A percentile compares a stretch with the other conserved stretches of the same genome.
phyloP scores from a whole-genome alignment of 2,113 vertebrate genomes.

The Nesospiza acunhae region DNA sequence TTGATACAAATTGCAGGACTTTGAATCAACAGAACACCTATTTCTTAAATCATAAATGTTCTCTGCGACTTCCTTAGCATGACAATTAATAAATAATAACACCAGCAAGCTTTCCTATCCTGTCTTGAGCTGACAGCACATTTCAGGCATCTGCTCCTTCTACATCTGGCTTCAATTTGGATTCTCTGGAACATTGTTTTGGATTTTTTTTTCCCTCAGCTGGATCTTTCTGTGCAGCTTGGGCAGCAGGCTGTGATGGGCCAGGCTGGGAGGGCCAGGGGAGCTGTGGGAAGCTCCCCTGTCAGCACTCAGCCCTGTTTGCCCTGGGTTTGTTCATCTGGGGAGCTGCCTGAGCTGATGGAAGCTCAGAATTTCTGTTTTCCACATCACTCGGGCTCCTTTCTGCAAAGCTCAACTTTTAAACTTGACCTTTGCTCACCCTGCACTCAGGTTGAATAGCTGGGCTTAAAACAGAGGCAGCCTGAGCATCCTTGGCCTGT shows the following conservation, averaged over 20 bases:
- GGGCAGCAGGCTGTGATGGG: constrained; percentile 57
- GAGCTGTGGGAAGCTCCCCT: constrained; percentile 83
- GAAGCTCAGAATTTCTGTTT: not conserved
- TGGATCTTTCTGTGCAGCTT: constrained; percentile 69
- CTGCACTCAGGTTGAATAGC: not conserved
- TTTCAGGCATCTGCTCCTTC: constrained; percentile 41
- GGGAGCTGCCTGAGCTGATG: not conserved
- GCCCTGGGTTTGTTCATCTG: not conserved
- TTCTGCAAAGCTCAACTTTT: not conserved
- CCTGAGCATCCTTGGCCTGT: not conserved
- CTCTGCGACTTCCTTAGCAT: not conserved
- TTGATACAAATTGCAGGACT: not conserved
- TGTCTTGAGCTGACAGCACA: constrained; percentile 11
- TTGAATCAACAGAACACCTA: not conserved
- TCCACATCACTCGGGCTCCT: not conserved
- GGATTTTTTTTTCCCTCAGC: constrained; percentile 8
- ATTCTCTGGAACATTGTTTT: constrained; percentile 48
- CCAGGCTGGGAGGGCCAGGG: constrained; percentile 39
- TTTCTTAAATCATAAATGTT: constrained; percentile 22
- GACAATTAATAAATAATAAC: constrained; percentile 14
- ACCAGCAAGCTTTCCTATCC: constrained; percentile 44
- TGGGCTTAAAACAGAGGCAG: not conserved
- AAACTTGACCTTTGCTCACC: not conserved
- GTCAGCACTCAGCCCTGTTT: constrained; percentile 64
- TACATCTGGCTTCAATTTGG: constrained; percentile 75